Evolutionary conservation across 2,797 vertebrate genomes (phyloP).

Genomic region (Lateolabrax maculatus): DNA sequence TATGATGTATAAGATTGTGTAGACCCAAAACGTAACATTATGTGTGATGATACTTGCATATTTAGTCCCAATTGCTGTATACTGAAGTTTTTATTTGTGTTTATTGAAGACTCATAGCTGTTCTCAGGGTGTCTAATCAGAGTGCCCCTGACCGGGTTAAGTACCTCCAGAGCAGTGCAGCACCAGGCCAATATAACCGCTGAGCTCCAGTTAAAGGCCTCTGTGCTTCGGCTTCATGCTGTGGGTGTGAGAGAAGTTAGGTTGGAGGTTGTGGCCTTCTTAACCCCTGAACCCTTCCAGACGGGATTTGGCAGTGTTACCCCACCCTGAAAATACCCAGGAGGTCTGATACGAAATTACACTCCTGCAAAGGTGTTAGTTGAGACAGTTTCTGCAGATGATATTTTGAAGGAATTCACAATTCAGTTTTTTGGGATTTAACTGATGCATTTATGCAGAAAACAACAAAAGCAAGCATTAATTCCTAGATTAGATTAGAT

Average conservation of each 20-base stretch:
- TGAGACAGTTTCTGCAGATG: neutral
- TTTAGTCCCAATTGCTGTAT: neutral
- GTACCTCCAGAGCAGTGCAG: neutral
- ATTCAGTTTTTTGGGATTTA: neutral
- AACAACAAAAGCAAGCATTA: neutral
- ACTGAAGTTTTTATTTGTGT: neutral
- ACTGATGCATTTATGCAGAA: neutral
- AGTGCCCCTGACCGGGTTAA: slow-evolving; percentile 33
- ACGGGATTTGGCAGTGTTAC: slow-evolving; percentile 22
- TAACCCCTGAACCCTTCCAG: slow-evolving; percentile 26
- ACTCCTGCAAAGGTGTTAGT: neutral
- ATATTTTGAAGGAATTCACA: neutral
- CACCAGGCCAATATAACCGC: slow-evolving; percentile 16
- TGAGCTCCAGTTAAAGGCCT: slow-evolving; percentile 32
- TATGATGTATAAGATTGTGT: neutral
- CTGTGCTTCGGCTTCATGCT: neutral
- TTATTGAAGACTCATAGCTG: neutral
- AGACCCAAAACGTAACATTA: neutral
- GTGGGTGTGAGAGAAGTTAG: slow-evolving; percentile 41
- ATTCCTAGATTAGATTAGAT: neutral
- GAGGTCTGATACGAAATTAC: slow-evolving; percentile 26
- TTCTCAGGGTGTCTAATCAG: neutral
- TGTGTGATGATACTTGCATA: neutral
- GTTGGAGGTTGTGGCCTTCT: slow-evolving; percentile 16
- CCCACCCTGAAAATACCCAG: slow-evolving; percentile 30